Conservation (phyloP, 2,888 invertebrate species). For the Amaurobius ferox region DNA sequence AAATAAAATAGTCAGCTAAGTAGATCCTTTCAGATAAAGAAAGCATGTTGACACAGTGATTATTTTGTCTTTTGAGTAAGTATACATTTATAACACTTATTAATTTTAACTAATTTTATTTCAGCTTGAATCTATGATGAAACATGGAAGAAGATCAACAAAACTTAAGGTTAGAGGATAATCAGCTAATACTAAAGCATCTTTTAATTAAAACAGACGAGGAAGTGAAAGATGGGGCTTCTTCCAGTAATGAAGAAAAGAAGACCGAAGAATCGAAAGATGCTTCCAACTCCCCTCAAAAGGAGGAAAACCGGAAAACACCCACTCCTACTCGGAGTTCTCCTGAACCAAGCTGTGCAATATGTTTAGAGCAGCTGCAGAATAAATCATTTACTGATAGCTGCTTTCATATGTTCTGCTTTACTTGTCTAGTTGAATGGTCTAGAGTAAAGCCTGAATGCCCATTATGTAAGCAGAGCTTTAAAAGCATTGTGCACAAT, state of each 20-base stretch:
- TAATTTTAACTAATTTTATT: no score
- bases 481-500: slow-evolving; percentile 94
- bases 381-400: slow-evolving; percentile 95
- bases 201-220: no score
- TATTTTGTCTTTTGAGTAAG: no score
- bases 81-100: no score
- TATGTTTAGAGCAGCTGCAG: slow-evolving; percentile 90
- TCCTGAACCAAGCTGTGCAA: slow-evolving; percentile 93
- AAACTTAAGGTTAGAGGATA: no score
- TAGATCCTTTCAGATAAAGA: no score
- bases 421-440: slow-evolving; percentile 94
- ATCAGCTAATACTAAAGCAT: no score
- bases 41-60: no score
- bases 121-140: no score
- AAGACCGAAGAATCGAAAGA: not conserved
- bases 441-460: slow-evolving; percentile 96
- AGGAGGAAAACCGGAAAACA: not conserved
- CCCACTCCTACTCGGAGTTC: slow-evolving; percentile 77
- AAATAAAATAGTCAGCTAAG: no score
- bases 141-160: no score
- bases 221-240: not conserved
- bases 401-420: slow-evolving; percentile 96
- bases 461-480: slow-evolving; percentile 94
- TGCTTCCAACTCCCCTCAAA: not conserved
- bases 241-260: slow-evolving; percentile 5